Conservation (phyloP, 1,140 invertebrate species). For the Pentalonia nigronervosa region DNA sequence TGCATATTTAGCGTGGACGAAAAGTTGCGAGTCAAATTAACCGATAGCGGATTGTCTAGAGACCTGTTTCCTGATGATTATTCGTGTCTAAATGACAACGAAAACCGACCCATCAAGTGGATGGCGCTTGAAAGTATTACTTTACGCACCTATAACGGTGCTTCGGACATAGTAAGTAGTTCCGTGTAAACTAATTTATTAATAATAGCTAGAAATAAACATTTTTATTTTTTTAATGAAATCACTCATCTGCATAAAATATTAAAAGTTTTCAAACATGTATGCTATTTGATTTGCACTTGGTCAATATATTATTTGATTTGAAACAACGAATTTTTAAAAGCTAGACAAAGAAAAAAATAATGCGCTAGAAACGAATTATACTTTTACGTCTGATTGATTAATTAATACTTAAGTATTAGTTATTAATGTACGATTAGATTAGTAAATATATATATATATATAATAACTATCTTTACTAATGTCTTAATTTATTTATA, state of each 20-base stretch:
- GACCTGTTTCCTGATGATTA: constrained; percentile 96
- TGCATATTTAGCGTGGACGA: constrained; percentile 74
- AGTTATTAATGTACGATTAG: not conserved
- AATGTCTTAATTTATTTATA: not conserved
- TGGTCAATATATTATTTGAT: not conserved
- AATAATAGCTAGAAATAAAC: not conserved
- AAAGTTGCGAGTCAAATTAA: constrained; percentile 84
- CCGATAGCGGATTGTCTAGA: constrained; percentile 87
- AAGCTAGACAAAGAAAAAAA: not conserved
- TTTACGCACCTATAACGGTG: constrained; percentile 79
- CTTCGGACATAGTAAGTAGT: constrained; percentile 83
- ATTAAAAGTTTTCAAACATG: not conserved
- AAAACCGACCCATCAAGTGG: constrained; percentile 95
- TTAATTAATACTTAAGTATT: not conserved
- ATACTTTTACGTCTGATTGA: not conserved
- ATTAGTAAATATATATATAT: not conserved
- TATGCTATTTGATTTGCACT: not conserved
- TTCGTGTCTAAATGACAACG: constrained; percentile 93
- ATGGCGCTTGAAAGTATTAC: constrained; percentile 88
- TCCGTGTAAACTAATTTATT: not conserved
- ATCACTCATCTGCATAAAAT: not conserved
- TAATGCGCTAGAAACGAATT: not conserved
- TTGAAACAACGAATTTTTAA: not conserved
- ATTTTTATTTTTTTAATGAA: not conserved
- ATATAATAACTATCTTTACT: not conserved